Evolutionary conservation across 1,140 invertebrate species (phyloP).

Genomic region (Doryteuthis pealeii): DNA sequence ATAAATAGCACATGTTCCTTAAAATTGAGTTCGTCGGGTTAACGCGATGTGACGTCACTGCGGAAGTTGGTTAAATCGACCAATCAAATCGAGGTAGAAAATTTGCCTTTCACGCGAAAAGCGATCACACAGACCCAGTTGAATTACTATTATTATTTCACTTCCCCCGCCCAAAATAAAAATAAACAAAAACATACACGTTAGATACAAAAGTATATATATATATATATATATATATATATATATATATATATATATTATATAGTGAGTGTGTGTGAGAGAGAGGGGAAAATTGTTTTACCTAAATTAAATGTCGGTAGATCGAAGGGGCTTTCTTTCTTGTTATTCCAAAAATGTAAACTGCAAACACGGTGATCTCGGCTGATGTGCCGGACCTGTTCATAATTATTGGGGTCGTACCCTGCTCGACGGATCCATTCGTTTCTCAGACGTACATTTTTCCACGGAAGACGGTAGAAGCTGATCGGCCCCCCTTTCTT

Average conservation of each 20-base stretch:
- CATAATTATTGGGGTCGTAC: not conserved
- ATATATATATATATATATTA: too few species aligned
- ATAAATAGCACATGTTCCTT: too few species aligned
- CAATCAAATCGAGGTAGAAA: conserved; percentile 8
- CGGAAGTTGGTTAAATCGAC: not conserved
- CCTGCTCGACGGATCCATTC: not conserved
- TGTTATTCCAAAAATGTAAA: not conserved
- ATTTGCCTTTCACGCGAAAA: not conserved
- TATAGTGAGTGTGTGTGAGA: too few species aligned
- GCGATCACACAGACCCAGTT: too few species aligned
- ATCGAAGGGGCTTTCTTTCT: not conserved
- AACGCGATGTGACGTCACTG: not conserved
- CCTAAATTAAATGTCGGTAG: conserved; percentile 6
- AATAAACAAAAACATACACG: too few species aligned
- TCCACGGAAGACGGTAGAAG: conserved; percentile 8
- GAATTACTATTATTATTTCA: too few species aligned
- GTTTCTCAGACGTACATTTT: conserved; percentile 1
- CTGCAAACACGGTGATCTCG: conserved; percentile 6
- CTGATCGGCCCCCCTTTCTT: conserved; percentile 7
- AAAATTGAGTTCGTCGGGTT: too few species aligned
- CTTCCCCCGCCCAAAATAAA: too few species aligned
- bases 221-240: too few species aligned
- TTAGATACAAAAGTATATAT: too few species aligned
- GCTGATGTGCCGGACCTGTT: not conserved
- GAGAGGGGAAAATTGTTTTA: too few species aligned